phyloP scores from a whole-genome alignment of 2,797 vertebrate species.

The Cirrhinus mrigala region DNA sequence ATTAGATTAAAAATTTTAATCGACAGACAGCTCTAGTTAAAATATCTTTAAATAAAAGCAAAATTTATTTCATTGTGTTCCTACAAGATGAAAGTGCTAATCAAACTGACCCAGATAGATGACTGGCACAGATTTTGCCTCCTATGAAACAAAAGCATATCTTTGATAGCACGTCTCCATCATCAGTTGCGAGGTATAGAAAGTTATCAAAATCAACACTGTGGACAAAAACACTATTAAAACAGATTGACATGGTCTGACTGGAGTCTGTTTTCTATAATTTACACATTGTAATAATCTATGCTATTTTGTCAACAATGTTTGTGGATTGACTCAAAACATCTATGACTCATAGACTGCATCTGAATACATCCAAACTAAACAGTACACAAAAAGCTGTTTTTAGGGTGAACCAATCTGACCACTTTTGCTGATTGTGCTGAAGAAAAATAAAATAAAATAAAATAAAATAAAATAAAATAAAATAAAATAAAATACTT shows the following conservation, averaged over 20 bases:
- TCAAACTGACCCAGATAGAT: conserved; percentile 34
- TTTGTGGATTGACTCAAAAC: background rate
- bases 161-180: background rate
- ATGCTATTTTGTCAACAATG: background rate
- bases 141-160: conserved; percentile 4
- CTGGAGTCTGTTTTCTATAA: background rate
- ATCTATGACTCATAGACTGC: background rate
- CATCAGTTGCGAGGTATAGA: background rate
- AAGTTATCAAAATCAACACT: background rate
- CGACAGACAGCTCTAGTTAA: too few relatives aligned
- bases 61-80: background rate
- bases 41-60: background rate
- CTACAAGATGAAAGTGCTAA: background rate
- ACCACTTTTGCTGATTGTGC: background rate
- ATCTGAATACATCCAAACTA: background rate
- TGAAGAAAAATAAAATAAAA: background rate
- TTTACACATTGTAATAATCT: background rate
- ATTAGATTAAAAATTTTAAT: too few relatives aligned
- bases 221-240: background rate
- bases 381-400: background rate
- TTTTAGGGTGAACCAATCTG: background rate
- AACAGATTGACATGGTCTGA: background rate
- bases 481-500: too few relatives aligned
- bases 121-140: background rate
- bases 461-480: too few relatives aligned